Percentiles rank a stretch among this genome's conserved stretches.
Evolutionary conservation across 2,113 vertebrate genomes (phyloP).

Genomic region (Ardeotis arabs): DNA sequence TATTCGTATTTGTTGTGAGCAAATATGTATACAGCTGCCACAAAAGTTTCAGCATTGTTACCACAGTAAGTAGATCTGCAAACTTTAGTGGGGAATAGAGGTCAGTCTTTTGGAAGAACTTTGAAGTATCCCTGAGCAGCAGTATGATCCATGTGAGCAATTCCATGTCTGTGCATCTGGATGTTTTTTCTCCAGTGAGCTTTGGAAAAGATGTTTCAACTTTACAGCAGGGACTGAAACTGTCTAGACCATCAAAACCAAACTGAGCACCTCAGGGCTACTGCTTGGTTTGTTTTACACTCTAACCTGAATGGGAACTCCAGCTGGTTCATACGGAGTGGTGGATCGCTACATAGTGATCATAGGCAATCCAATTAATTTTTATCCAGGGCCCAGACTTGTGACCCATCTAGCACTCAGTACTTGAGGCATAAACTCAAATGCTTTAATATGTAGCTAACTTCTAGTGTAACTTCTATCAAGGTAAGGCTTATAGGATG

Average conservation of each 20-base stretch:
- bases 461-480: not conserved
- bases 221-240: not conserved
- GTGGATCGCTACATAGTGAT: fast-evolving
- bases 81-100: not conserved
- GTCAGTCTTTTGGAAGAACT: not conserved
- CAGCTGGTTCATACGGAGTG: not conserved
- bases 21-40: not conserved
- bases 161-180: not conserved
- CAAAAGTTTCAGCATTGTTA: not conserved
- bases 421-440: not conserved
- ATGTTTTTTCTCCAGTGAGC: not conserved
- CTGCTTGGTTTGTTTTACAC: not conserved
- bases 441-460: not conserved
- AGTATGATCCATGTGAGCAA: not conserved
- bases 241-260: not conserved
- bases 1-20: not conserved
- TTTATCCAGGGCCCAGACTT: not conserved
- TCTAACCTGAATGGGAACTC: not conserved
- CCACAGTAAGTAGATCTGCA: not conserved
- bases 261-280: not conserved
- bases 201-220: not conserved
- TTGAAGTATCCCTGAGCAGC: not conserved
- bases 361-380: not conserved
- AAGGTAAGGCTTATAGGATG: not conserved
- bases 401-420: not conserved